A percentile compares a stretch with the other conserved stretches of the same genome.
Evolutionary conservation across 2,113 vertebrate species (phyloP).

Genomic region (Eublepharis macularius): DNA sequence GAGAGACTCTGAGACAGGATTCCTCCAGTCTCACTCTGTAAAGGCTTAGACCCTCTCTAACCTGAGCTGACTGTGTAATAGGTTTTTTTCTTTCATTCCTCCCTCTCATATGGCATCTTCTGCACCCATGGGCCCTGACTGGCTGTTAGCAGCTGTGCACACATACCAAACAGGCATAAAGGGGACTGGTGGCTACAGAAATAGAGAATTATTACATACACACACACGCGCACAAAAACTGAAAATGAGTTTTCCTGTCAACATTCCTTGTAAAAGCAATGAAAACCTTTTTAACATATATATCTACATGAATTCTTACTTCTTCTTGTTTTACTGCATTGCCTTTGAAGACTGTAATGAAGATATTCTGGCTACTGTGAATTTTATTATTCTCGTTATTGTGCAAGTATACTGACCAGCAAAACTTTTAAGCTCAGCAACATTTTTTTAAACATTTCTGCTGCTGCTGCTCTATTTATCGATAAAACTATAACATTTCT

Average conservation of each 20-base stretch:
- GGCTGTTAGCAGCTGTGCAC: no score
- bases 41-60: no score
- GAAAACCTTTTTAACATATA: background rate
- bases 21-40: no score
- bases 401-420: background rate
- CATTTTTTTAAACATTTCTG: background rate
- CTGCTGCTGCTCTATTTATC: background rate
- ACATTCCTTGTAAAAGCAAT: no score
- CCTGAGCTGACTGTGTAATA: no score
- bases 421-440: background rate
- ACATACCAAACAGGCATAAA: no score
- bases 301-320: background rate
- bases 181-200: no score
- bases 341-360: background rate
- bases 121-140: background rate
- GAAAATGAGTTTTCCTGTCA: no score
- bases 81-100: no score
- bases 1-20: background rate
- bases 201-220: no score
- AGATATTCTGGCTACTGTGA: background rate
- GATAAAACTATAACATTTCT: background rate
- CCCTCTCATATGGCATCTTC: no score
- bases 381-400: background rate
- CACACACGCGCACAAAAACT: no score
- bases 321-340: background rate